Evolutionary conservation across 2,113 vertebrate genomes (phyloP).

Genomic region (Bambusicola thoracicus): DNA sequence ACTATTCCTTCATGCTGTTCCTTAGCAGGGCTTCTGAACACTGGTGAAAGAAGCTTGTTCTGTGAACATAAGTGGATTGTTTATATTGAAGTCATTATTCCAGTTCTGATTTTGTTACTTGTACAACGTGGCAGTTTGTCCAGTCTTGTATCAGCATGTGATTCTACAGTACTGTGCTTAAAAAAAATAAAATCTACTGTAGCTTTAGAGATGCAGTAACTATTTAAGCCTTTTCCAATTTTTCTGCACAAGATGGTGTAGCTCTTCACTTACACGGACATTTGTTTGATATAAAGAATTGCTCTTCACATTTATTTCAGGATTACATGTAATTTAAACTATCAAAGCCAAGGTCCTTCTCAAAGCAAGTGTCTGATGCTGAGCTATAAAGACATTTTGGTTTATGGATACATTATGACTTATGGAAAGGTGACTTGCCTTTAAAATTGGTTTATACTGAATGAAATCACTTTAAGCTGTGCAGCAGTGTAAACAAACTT

Average conservation of each 20-base stretch:
- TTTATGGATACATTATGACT: neutral
- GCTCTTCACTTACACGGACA: neutral
- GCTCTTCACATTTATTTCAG: neutral
- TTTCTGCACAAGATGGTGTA: neutral
- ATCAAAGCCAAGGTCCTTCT: neutral
- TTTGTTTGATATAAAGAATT: neutral
- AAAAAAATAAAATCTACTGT: neutral
- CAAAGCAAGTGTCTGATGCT: neutral
- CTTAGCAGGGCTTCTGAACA: neutral
- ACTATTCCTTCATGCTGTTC: neutral
- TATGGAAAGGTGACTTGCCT: neutral
- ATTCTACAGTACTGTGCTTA: neutral
- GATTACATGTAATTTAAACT: neutral
- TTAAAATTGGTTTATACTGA: neutral
- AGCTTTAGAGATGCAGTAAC: neutral
- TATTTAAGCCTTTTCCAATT: neutral
- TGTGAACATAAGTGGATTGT: neutral
- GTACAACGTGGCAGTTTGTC: neutral
- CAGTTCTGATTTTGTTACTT: neutral
- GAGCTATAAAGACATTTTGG: neutral
- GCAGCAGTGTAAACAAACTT: neutral
- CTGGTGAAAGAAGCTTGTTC: neutral
- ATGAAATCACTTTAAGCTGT: neutral
- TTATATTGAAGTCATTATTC: neutral
- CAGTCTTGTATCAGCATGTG: neutral